phyloP scores from a whole-genome alignment of 2,888 invertebrate genomes.

The Nebria brevicollis region DNA sequence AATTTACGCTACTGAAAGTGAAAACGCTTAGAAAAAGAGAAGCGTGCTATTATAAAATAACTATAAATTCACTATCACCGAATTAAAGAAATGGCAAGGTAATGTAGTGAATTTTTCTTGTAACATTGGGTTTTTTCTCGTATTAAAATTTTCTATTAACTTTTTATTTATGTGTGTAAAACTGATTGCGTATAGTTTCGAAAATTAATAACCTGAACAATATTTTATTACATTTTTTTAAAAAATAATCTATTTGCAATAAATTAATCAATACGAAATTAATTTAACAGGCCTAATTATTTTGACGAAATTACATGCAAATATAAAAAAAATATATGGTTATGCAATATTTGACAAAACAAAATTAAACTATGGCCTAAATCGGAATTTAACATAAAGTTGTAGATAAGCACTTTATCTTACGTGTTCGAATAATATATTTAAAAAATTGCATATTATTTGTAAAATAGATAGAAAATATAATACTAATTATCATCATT shows the following conservation, averaged over 20 bases:
- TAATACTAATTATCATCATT: too few species aligned
- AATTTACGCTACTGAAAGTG: background rate
- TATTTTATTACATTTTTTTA: background rate
- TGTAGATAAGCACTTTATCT: too few species aligned
- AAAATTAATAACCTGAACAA: background rate
- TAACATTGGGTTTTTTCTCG: background rate
- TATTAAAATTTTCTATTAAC: background rate
- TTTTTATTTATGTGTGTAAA: background rate
- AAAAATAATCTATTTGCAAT: background rate
- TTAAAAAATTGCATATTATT: too few species aligned
- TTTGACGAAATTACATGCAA: background rate
- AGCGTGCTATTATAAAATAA: background rate
- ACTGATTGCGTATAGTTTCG: background rate
- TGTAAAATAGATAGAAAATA: too few species aligned
- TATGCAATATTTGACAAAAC: background rate
- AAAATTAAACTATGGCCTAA: too few species aligned
- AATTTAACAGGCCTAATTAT: background rate
- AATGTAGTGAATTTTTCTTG: background rate
- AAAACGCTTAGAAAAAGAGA: background rate
- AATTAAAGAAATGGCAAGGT: background rate
- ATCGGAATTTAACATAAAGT: too few species aligned
- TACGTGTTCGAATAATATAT: too few species aligned
- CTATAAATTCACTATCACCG: background rate
- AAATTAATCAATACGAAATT: background rate
- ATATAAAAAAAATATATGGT: background rate